Evolutionary conservation across 2,888 invertebrate species (phyloP).

Genomic region (Aleiodes testaceus): DNA sequence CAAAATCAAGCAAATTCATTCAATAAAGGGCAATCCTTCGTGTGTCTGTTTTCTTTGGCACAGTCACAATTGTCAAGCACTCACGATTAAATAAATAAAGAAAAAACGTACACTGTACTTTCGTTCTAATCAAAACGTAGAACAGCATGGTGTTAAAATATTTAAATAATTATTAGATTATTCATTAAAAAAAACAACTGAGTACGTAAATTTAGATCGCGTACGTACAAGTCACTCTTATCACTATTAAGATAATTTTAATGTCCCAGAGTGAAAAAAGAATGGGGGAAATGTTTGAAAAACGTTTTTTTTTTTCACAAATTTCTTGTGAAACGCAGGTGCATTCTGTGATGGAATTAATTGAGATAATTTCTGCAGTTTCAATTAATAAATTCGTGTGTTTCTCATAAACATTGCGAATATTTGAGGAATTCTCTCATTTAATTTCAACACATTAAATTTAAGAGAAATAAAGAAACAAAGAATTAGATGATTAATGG

Average conservation of each 20-base stretch:
- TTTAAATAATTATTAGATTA: conserved; percentile 3
- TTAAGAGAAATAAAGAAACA: conserved; percentile 6
- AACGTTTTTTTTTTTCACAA: conserved; percentile 46
- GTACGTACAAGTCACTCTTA: conserved; percentile 48
- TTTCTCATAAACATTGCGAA: neutral
- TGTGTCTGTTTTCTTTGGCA: conserved; percentile 33
- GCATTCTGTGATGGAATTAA: conserved; percentile 28
- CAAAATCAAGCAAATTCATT: neutral
- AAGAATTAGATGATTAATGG: conserved; percentile 17
- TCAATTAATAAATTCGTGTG: no score
- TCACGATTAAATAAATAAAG: neutral
- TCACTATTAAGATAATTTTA: conserved; percentile 25
- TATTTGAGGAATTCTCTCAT: neutral
- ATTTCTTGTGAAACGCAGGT: conserved; percentile 13
- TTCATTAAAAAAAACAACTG: conserved; percentile 17
- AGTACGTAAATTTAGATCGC: conserved; percentile 45
- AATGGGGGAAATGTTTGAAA: conserved; percentile 19
- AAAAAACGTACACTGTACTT: conserved; percentile 24
- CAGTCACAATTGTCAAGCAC: conserved; percentile 15
- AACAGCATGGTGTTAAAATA: conserved; percentile 33
- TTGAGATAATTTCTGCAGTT: conserved; percentile 1
- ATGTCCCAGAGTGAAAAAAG: conserved; percentile 35
- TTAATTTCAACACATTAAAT: conserved; percentile 12
- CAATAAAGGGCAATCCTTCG: neutral
- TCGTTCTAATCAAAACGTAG: conserved; percentile 36